phyloP scores from a whole-genome alignment of 37 sponge, comb jelly and placozoan species.

The Ephydatia muelleri region DNA sequence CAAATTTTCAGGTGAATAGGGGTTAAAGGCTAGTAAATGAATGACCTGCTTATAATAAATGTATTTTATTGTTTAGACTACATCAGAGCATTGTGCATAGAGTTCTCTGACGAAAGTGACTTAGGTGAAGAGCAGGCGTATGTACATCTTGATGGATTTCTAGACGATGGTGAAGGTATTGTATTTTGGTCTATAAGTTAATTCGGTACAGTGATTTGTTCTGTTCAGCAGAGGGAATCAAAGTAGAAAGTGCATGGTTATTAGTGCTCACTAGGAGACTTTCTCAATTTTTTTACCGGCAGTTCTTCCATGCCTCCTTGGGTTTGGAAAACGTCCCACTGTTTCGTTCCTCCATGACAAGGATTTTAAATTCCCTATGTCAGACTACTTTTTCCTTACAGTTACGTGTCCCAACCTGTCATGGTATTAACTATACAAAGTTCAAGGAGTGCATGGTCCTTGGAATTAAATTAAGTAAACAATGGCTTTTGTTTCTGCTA shows the following conservation, averaged over 20 bases:
- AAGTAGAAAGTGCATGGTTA: background rate
- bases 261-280: background rate
- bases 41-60: too few relatives aligned
- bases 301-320: background rate
- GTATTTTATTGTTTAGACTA: too few relatives aligned
- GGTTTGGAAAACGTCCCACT: background rate
- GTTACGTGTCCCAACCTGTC: background rate
- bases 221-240: background rate
- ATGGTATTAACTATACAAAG: background rate
- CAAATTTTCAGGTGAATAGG: too few relatives aligned
- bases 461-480: background rate
- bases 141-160: background rate
- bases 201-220: background rate
- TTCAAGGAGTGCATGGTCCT: constrained; percentile 12
- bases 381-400: constrained; percentile 12
- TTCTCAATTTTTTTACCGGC: background rate
- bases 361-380: background rate
- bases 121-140: background rate
- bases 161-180: constrained; percentile 11
- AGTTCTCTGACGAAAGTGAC: too few relatives aligned
- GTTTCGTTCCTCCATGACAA: background rate
- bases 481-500: constrained; percentile 17
- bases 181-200: background rate
- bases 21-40: background rate
- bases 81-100: too few relatives aligned